A percentile compares a stretch with the other conserved stretches of the same genome.
phyloP scores from a whole-genome alignment of 2,888 invertebrate species.

The Drosophila acutilabella region DNA sequence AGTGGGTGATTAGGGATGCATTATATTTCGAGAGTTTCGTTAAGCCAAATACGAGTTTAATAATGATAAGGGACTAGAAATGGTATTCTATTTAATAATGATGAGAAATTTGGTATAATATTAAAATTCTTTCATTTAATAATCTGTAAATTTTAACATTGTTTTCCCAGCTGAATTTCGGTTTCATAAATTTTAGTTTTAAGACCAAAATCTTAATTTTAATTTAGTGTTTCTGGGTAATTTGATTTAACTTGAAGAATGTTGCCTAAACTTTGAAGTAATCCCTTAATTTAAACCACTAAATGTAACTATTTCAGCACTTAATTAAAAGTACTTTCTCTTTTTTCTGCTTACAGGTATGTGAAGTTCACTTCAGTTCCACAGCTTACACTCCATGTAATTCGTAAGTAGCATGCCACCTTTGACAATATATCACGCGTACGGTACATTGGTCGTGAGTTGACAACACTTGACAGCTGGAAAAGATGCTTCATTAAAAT shows the following conservation, averaged over 20 bases:
- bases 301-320: background rate
- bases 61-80: too few relatives aligned
- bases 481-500: constrained; percentile 66
- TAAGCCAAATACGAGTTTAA: background rate
- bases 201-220: background rate
- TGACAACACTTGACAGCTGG: constrained; percentile 39
- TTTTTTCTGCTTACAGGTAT: constrained; percentile 68
- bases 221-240: background rate
- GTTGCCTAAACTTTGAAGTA: background rate
- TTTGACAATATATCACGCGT: constrained; percentile 36
- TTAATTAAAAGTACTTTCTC: constrained; percentile 41
- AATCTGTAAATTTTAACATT: too few relatives aligned
- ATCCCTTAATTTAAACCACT: background rate
- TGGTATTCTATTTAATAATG: too few relatives aligned
- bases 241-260: background rate
- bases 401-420: constrained; percentile 52
- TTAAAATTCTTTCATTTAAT: too few relatives aligned
- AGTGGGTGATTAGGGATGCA: constrained; percentile 46
- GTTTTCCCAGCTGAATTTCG: too few relatives aligned
- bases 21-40: background rate
- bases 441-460: constrained; percentile 27
- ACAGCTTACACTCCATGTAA: constrained; percentile 21
- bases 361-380: constrained; percentile 42
- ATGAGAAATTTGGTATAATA: too few relatives aligned
- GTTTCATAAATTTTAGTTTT: too few relatives aligned